phyloP scores from a whole-genome alignment of 2,888 invertebrate genomes.

The Nematopogon swammerdamellus region DNA sequence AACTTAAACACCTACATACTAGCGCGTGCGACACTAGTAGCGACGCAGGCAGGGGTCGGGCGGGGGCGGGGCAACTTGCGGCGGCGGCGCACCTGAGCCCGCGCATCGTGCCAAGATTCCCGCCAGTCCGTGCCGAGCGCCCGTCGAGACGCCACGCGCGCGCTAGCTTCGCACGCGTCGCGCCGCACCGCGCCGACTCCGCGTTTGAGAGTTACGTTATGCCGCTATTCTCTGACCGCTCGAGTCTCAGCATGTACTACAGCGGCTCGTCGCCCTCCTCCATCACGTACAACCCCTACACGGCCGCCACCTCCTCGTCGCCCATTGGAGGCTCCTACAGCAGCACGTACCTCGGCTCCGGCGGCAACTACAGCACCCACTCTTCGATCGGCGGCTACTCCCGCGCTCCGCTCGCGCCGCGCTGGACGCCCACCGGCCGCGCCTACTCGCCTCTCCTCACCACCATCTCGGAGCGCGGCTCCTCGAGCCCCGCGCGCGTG shows the following conservation, averaged over 20 bases:
- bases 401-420: conserved; percentile 41
- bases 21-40: too few species aligned
- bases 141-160: conserved; percentile 13
- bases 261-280: conserved; percentile 40
- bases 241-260: conserved; percentile 57
- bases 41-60: conserved; percentile 16
- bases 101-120: conserved; percentile 10
- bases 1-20: conserved; percentile 8
- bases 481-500: conserved; percentile 35
- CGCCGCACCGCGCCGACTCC: not conserved
- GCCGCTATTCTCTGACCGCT: conserved; percentile 68
- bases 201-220: conserved; percentile 23
- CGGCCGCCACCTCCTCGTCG: conserved; percentile 33
- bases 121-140: conserved; percentile 26
- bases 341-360: conserved; percentile 51
- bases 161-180: conserved; percentile 19
- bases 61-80: conserved; percentile 17
- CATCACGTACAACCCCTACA: conserved; percentile 41
- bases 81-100: conserved; percentile 19
- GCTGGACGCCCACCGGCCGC: conserved; percentile 33
- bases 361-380: conserved; percentile 45
- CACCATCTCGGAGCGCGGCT: conserved; percentile 59
- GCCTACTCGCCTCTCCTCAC: conserved; percentile 71
- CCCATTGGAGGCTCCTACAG: conserved; percentile 35
- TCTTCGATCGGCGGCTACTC: conserved; percentile 55